These are phyloP conservation scores for Mesorhabditis sp. DNA, from an alignment of 2,888 invertebrate genomes.

Conservation along the genomic window DNA sequence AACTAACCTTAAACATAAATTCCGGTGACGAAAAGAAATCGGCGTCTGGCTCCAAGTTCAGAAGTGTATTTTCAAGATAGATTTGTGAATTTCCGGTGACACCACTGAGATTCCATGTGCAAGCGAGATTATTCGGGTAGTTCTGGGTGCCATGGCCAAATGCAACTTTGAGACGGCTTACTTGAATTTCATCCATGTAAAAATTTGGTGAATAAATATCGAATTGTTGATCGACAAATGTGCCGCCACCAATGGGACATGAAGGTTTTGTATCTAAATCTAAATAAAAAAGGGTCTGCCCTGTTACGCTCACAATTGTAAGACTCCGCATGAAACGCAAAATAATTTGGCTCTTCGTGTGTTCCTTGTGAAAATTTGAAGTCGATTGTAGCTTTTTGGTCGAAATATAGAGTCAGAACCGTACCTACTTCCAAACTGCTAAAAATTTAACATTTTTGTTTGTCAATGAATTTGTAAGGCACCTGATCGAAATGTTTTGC, in stretches of 20 bases:
- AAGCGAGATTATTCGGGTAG: background rate
- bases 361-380: background rate
- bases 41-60: background rate
- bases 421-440: too few species aligned
- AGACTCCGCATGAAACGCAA: background rate
- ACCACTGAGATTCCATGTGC: background rate
- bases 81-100: background rate
- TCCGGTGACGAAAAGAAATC: background rate
- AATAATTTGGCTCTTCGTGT: background rate
- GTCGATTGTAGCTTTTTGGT: background rate
- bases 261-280: background rate
- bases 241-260: background rate
- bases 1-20: background rate
- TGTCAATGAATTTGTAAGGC: background rate
- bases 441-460: too few species aligned
- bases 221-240: background rate
- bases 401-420: background rate
- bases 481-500: background rate
- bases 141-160: background rate
- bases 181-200: slow-evolving; percentile 1
- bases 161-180: background rate
- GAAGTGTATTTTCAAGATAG: background rate
- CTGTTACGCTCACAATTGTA: background rate
- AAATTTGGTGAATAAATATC: background rate
- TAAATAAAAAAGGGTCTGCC: background rate